These are phyloP conservation scores for Crax fasciolata DNA, from an alignment of 2,797 vertebrate genomes.

Conservation along the genomic window DNA sequence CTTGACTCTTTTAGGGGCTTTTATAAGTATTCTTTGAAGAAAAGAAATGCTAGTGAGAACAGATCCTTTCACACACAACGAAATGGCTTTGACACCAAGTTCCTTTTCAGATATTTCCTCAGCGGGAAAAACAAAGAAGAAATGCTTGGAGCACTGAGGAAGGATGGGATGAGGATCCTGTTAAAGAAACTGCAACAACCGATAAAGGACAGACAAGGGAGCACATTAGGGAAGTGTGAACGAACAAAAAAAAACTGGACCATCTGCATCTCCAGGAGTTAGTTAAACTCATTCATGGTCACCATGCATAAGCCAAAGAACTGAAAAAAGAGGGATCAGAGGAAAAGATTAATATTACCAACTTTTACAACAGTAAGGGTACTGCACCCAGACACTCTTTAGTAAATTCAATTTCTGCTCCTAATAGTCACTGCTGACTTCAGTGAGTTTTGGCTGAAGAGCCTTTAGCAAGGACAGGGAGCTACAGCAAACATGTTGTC, in stretches of 20 bases:
- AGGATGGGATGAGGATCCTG: not conserved
- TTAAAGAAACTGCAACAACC: conserved; percentile 8
- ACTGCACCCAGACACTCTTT: not conserved
- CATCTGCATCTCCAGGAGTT: not conserved
- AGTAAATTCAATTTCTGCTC: not conserved
- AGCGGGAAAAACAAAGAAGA: not conserved
- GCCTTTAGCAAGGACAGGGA: not conserved
- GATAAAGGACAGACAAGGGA: not conserved
- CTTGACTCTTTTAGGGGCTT: conserved; percentile 28
- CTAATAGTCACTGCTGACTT: not conserved
- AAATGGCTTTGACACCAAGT: conserved; percentile 1
- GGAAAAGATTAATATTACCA: not conserved
- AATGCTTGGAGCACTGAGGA: not conserved
- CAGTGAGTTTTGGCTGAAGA: not conserved
- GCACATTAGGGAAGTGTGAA: not conserved
- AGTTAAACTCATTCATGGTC: not conserved
- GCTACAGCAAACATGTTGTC: not conserved
- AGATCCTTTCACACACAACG: conserved; percentile 21
- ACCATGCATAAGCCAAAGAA: not conserved
- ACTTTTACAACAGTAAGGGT: not conserved
- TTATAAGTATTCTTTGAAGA: conserved; percentile 33
- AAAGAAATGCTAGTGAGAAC: conserved; percentile 40
- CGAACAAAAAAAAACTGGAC: not conserved
- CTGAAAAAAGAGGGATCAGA: not conserved
- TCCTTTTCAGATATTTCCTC: conserved; percentile 34